Conservation (phyloP, 2,113 vertebrate species). For the Camarhynchus parvulus region DNA sequence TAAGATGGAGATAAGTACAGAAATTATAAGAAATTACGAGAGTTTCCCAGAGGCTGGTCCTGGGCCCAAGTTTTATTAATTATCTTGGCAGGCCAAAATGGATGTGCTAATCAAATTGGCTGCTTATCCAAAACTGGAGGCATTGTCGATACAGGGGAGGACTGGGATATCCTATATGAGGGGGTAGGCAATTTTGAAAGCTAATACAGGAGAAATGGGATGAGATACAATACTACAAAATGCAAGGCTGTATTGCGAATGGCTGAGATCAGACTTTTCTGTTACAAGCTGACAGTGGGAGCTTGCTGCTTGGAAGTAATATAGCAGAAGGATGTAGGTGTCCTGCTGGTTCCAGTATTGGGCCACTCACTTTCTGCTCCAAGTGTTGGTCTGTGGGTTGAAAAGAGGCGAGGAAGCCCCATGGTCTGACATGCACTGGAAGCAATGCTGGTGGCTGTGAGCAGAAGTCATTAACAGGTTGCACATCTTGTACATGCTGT, state of each 20-base stretch:
- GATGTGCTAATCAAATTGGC: conserved; percentile 12
- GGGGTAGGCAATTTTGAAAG: background rate
- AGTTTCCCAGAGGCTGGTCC: background rate
- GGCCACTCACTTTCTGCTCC: background rate
- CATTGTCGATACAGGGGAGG: background rate
- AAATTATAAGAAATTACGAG: background rate
- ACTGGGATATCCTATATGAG: background rate
- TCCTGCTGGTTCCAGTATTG: background rate
- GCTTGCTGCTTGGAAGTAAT: background rate
- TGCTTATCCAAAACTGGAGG: background rate
- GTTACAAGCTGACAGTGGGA: background rate
- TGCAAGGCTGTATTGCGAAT: background rate
- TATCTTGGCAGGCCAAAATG: background rate
- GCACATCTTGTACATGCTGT: background rate
- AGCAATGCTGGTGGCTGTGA: background rate
- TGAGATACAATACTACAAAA: background rate
- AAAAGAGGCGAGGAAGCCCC: background rate
- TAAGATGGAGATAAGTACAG: background rate
- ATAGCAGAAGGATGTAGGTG: background rate
- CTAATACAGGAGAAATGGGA: background rate
- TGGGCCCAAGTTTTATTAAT: background rate
- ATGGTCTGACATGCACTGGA: fast-evolving
- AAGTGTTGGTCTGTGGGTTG: background rate
- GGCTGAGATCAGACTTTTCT: background rate
- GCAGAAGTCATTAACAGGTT: background rate